Base-by-base conservation (phyloP, 2,888 invertebrate genomes). In the Sinodicranocentrus sp. region DNA sequence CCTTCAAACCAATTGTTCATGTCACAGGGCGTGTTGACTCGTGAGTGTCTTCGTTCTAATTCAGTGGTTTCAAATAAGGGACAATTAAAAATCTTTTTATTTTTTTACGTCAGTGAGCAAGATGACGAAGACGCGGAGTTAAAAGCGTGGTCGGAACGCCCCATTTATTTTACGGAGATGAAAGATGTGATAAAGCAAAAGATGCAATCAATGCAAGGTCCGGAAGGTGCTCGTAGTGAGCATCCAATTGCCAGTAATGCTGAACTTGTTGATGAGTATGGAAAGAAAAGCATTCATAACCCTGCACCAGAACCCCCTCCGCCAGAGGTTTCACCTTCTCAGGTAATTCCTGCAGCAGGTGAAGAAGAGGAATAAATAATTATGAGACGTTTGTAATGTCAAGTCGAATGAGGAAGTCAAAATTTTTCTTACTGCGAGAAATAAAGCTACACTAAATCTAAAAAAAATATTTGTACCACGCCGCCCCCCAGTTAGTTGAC, bases 1-100 rank as follows among this genome's bases (percentile, higher is more conserved):
- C 86, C 10, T 86, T 86, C 54, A 86, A 84, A 28, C 86, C 86
- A 5, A 63, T 83, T 26, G 76, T 84, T 33, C 83, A 84, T 26
- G 77, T 86, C 2, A 83, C 86, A 2, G 84, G 84, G 2, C 67
- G 84, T 33, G 68, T 83, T 48, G 84, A 84, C 43, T 71, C 84
- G 82, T 82, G 83, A 78, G 79, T 70, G n/a, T 21, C n/a, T 26
- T 52, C 5, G 1, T 28, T 57, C 48, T 25, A 19, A 25, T 21
- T 25, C 23, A 61, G n/a, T 3, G 2, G 26, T 59, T 25, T 17
- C 21, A 19, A 13, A 59, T 59, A 3, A 10, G 59, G n/a, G n/a
- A n/a, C n/a, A n/a, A n/a, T 13, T 59, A 15, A 59, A 5, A 39
- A 8, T 39, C n/a, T 48, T 48, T 2, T 15, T 48, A 48, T n/a